Evolutionary conservation across 1,140 invertebrate species (phyloP).

Genomic region (Heterodera carotae): DNA sequence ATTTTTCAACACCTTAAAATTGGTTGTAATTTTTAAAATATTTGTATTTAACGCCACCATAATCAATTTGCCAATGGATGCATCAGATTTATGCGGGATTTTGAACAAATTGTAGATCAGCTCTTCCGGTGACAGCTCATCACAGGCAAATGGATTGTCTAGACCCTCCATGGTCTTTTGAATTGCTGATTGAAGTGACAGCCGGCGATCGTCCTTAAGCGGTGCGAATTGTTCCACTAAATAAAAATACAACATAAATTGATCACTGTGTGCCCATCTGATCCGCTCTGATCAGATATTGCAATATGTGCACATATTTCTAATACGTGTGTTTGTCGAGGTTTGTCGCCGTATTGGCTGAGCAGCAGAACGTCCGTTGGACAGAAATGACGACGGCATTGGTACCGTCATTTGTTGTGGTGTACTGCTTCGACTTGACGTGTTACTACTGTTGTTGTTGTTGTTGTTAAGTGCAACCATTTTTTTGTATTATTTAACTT

Average conservation of each 20-base stretch:
- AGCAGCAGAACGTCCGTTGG: neutral
- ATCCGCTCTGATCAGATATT: neutral
- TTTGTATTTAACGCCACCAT: conserved; percentile 32
- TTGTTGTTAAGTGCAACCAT: neutral
- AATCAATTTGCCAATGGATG: conserved; percentile 57
- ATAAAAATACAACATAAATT: neutral
- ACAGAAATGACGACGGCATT: neutral
- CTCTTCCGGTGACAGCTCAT: conserved; percentile 56
- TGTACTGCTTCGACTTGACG: neutral
- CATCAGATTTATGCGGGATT: conserved; percentile 56
- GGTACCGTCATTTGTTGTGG: neutral
- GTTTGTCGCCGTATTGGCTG: neutral
- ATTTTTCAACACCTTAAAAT: conserved; percentile 46
- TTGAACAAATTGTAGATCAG: conserved; percentile 59
- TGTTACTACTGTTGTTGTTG: too few relatives aligned
- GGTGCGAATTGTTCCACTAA: conserved; percentile 26
- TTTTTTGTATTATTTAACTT: neutral
- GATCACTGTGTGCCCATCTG: neutral
- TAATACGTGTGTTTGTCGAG: neutral
- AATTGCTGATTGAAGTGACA: conserved; percentile 25
- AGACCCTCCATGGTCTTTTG: conserved; percentile 40
- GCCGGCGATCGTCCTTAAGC: conserved; percentile 24
- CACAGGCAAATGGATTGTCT: conserved; percentile 44
- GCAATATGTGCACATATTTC: neutral
- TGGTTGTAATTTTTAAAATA: neutral